phyloP scores from a whole-genome alignment of 2,797 vertebrate genomes.

The Betta splendens region DNA sequence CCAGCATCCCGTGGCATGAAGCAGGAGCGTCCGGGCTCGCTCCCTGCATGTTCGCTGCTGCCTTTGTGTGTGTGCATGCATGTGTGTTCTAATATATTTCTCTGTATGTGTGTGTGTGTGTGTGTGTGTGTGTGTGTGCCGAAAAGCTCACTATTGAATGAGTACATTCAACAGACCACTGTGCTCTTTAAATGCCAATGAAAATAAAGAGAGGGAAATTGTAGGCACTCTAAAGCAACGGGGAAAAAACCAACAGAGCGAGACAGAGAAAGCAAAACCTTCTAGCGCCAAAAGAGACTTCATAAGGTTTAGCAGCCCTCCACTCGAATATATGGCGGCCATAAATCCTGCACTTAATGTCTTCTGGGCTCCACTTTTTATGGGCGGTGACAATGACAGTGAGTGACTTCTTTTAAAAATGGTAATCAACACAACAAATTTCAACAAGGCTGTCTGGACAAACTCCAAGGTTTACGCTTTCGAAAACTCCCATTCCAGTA shows the following conservation, averaged over 20 bases:
- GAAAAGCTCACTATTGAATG: constrained; percentile 74
- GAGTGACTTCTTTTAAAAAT: constrained; percentile 66
- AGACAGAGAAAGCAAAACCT: constrained; percentile 78
- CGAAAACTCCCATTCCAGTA: constrained; percentile 51
- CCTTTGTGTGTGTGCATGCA: constrained; percentile 56
- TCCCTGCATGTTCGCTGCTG: constrained; percentile 55
- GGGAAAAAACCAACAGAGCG: constrained; percentile 74
- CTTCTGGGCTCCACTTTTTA: constrained; percentile 78
- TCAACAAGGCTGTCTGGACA: constrained; percentile 52
- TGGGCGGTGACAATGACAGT: constrained; percentile 72
- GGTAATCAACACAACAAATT: constrained; percentile 65
- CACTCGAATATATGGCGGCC: constrained; percentile 77
- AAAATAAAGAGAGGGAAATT: constrained; percentile 81
- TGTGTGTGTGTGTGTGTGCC: constrained; percentile 30
- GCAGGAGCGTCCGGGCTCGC: constrained; percentile 52
- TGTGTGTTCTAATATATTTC: constrained; percentile 51
- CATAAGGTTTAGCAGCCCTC: constrained; percentile 78
- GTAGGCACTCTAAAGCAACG: constrained; percentile 75
- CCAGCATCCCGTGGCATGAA: constrained; percentile 63
- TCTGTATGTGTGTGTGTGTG: no score
- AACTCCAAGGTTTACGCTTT: constrained; percentile 54
- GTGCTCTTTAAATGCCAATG: constrained; percentile 78
- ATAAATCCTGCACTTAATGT: constrained; percentile 82
- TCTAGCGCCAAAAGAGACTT: constrained; percentile 75
- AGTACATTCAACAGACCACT: constrained; percentile 69